phyloP scores from a whole-genome alignment of 1,140 invertebrate species.

The Wiebesia pumilae region DNA sequence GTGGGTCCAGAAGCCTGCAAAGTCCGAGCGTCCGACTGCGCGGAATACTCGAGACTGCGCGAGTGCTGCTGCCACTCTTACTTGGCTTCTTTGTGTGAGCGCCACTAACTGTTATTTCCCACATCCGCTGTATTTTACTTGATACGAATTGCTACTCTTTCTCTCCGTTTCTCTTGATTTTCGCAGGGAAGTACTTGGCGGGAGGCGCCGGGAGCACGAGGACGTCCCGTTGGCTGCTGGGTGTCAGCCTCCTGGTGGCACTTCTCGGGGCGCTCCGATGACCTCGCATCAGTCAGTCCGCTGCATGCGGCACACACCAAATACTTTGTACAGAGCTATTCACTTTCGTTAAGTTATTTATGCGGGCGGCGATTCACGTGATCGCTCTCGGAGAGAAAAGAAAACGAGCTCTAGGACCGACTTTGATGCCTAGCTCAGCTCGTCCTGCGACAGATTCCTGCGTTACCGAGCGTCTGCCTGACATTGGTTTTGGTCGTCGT shows the following conservation, averaged over 20 bases:
- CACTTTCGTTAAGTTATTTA: neutral
- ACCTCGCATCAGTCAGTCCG: neutral
- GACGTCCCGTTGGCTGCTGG: conserved; percentile 27
- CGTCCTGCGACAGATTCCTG: neutral
- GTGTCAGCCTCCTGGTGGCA: neutral
- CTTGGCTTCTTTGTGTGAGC: conserved; percentile 78
- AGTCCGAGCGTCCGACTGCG: conserved; percentile 78
- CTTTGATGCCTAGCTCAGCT: too few species aligned
- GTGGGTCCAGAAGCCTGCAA: conserved; percentile 77
- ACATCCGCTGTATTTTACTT: neutral
- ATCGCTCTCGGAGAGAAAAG: too few species aligned
- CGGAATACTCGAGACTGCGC: conserved; percentile 78
- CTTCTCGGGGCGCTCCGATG: conserved; percentile 1
- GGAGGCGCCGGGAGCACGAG: conserved; percentile 53
- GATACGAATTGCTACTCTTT: neutral
- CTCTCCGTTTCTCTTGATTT: conserved; percentile 36
- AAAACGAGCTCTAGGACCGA: neutral
- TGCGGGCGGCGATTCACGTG: neutral
- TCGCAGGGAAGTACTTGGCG: conserved; percentile 70
- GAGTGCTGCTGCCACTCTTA: conserved; percentile 82
- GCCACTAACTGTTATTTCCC: neutral
- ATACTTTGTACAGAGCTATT: conserved; percentile 4
- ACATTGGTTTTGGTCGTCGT: neutral
- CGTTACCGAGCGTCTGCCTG: conserved; percentile 13
- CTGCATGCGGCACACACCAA: neutral